Evolutionary conservation across 35 echinoderm and acorn worm genomes (phyloP).

Genomic region (Chiridota heheva): DNA sequence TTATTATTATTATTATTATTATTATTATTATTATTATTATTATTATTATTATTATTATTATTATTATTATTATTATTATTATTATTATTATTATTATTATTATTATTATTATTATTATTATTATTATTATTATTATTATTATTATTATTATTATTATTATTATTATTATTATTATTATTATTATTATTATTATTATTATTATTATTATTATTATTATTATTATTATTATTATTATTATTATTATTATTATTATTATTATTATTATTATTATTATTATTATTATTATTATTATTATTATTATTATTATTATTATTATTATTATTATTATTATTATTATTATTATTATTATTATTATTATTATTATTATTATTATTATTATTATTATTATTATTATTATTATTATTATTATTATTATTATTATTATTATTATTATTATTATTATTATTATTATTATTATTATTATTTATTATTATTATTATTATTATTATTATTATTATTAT

Average conservation of each 20-base stretch:
- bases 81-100: no score
- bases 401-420: not conserved
- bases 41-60: no score
- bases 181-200: not conserved
- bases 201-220: not conserved
- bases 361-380: not conserved
- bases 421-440: not conserved
- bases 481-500: not conserved
- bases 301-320: not conserved
- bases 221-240: conserved; percentile 7
- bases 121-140: no score
- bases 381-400: not conserved
- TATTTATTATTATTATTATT: not conserved
- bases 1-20: no score
- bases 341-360: not conserved
- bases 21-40: no score
- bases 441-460: not conserved
- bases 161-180: not conserved
- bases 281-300: not conserved
- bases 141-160: not conserved
- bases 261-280: conserved; percentile 18
- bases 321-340: not conserved
- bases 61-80: no score
- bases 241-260: not conserved
- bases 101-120: no score